Conservation (phyloP, 2,888 invertebrate genomes). For the Tenthredo livida region DNA sequence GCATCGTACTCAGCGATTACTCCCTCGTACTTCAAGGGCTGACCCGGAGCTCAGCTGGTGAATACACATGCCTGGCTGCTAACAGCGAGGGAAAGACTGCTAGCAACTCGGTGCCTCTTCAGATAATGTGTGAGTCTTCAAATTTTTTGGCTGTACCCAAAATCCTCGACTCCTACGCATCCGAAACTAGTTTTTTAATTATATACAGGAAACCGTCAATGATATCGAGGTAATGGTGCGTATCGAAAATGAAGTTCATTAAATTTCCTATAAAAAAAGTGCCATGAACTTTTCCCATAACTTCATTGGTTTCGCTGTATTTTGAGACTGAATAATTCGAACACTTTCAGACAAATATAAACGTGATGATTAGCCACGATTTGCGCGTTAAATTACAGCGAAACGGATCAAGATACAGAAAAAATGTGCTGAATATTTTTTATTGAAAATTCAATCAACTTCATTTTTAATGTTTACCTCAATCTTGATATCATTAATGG, state of each 20-base stretch:
- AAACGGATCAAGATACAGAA: neutral
- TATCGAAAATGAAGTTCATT: neutral
- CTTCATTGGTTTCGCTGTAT: neutral
- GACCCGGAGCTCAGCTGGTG: constrained; percentile 90
- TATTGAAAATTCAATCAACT: neutral
- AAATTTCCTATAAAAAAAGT: neutral
- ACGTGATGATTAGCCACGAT: neutral
- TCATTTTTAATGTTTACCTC: neutral
- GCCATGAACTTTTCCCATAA: neutral
- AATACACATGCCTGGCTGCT: constrained; percentile 92
- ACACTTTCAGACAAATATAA: neutral
- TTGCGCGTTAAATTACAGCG: neutral
- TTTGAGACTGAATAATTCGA: neutral
- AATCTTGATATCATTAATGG: neutral
- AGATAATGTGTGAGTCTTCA: constrained; percentile 80
- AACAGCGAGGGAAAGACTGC: constrained; percentile 89
- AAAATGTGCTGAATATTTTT: neutral
- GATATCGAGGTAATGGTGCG: neutral
- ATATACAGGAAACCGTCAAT: neutral
- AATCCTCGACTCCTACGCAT: neutral
- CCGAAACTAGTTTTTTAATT: neutral
- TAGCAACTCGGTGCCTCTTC: constrained; percentile 79
- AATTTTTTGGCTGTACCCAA: neutral
- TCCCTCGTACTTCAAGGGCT: constrained; percentile 92
- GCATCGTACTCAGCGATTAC: constrained; percentile 91